phyloP scores from a whole-genome alignment of 2,113 vertebrate genomes.

The Callospermophilus lateralis region DNA sequence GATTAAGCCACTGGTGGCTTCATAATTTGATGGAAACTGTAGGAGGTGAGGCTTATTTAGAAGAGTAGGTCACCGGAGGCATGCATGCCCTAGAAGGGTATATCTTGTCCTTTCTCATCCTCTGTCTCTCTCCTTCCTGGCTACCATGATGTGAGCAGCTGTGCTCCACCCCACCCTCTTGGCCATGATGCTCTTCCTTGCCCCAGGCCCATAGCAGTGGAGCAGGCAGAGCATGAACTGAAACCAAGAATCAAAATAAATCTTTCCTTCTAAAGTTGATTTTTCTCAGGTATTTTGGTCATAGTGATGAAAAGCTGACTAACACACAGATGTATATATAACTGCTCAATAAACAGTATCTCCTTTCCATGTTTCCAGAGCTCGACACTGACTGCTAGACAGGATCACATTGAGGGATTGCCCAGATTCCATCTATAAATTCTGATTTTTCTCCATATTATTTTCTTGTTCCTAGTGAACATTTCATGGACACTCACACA shows the following conservation, averaged over 20 bases:
- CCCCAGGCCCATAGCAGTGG: background rate
- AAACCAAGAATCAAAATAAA: background rate
- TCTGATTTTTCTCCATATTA: background rate
- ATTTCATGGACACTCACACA: background rate
- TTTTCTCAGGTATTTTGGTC: background rate
- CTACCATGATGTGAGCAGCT: background rate
- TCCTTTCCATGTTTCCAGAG: background rate
- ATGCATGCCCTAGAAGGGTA: background rate
- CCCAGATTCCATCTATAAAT: background rate
- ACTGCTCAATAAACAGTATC: background rate
- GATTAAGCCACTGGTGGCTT: background rate
- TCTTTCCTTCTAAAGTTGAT: background rate
- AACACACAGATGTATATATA: background rate
- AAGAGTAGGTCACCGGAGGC: background rate
- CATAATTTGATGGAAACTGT: background rate
- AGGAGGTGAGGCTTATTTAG: background rate
- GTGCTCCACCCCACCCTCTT: background rate
- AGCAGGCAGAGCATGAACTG: background rate
- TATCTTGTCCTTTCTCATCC: background rate
- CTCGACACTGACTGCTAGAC: background rate
- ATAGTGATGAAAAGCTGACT: background rate
- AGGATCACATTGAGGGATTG: background rate
- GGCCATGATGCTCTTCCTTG: background rate
- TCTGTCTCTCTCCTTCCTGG: background rate
- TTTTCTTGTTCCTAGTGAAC: background rate